Base-by-base conservation (phyloP, 2,888 invertebrate species). In the Pegoplata infirma region DNA sequence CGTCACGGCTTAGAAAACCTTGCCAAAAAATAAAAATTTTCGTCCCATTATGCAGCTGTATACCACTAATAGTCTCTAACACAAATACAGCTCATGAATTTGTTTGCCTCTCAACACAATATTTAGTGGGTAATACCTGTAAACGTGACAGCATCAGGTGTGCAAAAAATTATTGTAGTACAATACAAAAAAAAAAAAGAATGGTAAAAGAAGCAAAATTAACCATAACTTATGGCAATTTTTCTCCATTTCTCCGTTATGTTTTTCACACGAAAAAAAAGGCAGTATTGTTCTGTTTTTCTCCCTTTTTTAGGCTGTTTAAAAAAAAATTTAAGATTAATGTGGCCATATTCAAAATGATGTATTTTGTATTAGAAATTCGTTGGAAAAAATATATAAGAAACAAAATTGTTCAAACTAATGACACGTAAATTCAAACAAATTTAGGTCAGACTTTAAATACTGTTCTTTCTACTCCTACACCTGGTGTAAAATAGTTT, bases 61-160 rank as follows among this genome's bases (percentile, higher is more conserved):
- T 19, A n/a, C 23, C 19, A 21, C 10, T 49, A 36, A 3, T n/a
- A 4, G n/a, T 40, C 36, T 59, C 64, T 44, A 40, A 25, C 56
- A 51, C 12, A 64, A 64, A 51, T 44, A 19, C 40, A 36, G 55
- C 10, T 63, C 3, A 36, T 28, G 44, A 23, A 64, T 72, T 67
- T 59, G 28, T 64, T n/a, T 49, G 46, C 44, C 71, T 67, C 71
- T 79, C 71, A 75, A 79, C 79, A 79, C 66, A 49, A 63, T 67
- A 75, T 79, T 72, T 67, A 75, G 67, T 79, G 63, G 67, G 46
- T 67, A 72, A 72, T 67, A 73, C 69, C 76, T 76, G 73, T 66
- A 73, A 76, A 69, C 61, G 73, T 80, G 80, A 59, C 69, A 74
- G 73, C 80, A 73, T 69, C 69, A 80, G 80, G 76, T 73, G 80